Base-by-base conservation (phyloP, 1,140 invertebrate genomes). In the Bradynema listronoti region DNA sequence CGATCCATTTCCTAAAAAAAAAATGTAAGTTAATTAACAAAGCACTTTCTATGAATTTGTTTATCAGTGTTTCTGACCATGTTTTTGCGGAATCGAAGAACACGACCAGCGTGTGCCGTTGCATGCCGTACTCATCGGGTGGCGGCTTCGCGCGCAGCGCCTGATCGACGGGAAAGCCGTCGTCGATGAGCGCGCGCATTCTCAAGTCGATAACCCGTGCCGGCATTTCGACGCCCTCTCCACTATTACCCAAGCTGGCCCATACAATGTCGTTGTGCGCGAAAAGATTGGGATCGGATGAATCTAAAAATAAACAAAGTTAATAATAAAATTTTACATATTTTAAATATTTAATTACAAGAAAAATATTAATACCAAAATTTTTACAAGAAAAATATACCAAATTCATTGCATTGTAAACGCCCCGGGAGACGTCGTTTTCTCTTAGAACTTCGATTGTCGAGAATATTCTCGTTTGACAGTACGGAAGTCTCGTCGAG, bases 181-280 rank as follows among this genome's bases (percentile, higher is more conserved):
- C 32, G 22, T 32, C 19, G 5, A 36, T 27, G 34, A 58, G 22
- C 30, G 33, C n/a, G 9, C 50, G 55, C 59, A 61, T 61, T 9
- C 59, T 29, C 3, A 61, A 32, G 16, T 66, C 65, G 16, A 66
- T 49, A 2, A 66, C 65, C 14, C 64, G 66, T 7, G 54, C 64
- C 4, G 65, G 65, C 32, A 66, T 41, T 54, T 60, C 22, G 4
- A n/a, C 25, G n/a, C 32, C 56, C n/a, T n/a, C n/a, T n/a, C n/a
- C n/a, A n/a, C 25, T 41, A 11, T 47, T 41, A 5, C 60, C 46
- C 29, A 66, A n/a, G 4, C 7, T 9, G 16, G 29, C 63, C 60
- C 60, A 66, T n/a, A 66, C 64, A 30, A 66, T 66, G 47, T 66
- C 64, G n/a, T 66, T 64, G 46, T 66, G 64, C 22, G 29, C 19